Evolutionary conservation across 2,113 vertebrate genomes (phyloP), one percentile per base, ranked within the genome.

Genomic region (Mastomys coucha): DNA sequence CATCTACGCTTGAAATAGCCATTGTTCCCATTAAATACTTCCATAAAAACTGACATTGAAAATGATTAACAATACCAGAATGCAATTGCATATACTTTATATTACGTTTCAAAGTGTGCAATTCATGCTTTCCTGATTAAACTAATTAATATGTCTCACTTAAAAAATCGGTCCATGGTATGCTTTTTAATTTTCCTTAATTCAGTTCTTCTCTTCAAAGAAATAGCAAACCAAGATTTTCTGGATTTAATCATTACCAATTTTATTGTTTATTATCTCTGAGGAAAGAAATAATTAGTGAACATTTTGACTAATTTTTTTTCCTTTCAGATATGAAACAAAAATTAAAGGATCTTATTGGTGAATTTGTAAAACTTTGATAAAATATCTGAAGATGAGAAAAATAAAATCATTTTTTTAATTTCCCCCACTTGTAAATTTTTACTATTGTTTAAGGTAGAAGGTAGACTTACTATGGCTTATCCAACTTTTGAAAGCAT

Each of bases 121-220:
- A 69, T 58, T 65, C 31, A 65, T 72, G 63, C 19, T 67, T 78
- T 28, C 11, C 31, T 77, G 22, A 88, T 72, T 78, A 31, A 89
- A 78, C 17, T 80, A 91, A 91, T 85, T 78, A 91, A 85, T 45
- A 51, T 33, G 81, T 93, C 72, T 96, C 72, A 75, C 70, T 93
- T 51, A 80, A 82, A 82, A n/a, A 87, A 60, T 49, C 12, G 3
- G 24, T 4, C 63, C 42, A 42, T 63, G 17, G 42, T 26, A 19
- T 77, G 24, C 69, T 93, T 77, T 93, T 51, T 39, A 33, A 58
- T 88, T 90, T 78, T 65, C 88, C 81, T 93, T 82, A 91, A 78
- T 67, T 58, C 33, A 56, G 56, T 80, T 91, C 12, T 69, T 91
- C 22, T 89, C 31, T 85, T 91, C 39, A 91, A 84, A 91, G 51